A percentile compares a stretch with the other conserved stretches of the same genome.
Conservation (phyloP, 2,797 vertebrate genomes). For the Prunella strophiata region DNA sequence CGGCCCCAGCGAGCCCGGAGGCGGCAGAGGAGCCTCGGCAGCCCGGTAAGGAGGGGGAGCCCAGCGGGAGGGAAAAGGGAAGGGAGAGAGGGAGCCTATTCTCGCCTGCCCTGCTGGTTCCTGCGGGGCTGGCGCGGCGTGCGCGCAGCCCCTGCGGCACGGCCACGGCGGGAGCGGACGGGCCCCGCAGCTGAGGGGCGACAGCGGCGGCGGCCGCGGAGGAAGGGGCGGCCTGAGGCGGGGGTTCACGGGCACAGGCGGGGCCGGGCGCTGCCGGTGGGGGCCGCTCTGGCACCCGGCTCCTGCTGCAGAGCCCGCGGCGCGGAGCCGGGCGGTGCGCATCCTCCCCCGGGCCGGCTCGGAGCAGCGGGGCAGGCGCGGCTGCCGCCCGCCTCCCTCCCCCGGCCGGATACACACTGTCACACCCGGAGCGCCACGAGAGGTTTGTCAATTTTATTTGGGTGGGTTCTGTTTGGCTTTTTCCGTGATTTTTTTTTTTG, state of each 20-base stretch:
- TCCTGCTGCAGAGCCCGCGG: neutral
- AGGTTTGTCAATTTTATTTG: neutral
- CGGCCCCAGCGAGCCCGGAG: neutral
- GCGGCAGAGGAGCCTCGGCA: neutral
- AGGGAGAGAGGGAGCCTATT: neutral
- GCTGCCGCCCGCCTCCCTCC: conserved; percentile 31
- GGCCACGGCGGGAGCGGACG: neutral
- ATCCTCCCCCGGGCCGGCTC: neutral
- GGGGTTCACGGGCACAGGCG: too few relatives aligned
- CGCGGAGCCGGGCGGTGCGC: neutral
- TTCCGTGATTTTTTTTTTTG: too few relatives aligned
- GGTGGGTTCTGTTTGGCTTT: neutral
- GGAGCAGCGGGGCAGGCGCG: neutral
- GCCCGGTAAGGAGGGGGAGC: neutral
- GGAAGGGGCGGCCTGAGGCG: neutral
- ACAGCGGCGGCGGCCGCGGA: neutral
- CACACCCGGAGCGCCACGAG: neutral
- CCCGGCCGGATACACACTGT: conserved; percentile 57
- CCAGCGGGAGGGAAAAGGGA: neutral
- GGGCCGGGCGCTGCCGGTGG: neutral
- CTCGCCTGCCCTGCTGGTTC: neutral
- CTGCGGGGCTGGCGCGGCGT: neutral
- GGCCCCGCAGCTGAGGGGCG: neutral
- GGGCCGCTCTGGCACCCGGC: neutral
- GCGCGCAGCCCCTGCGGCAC: neutral